phyloP scores from a whole-genome alignment of 1,140 invertebrate species.

The Camponotus vicinus region DNA sequence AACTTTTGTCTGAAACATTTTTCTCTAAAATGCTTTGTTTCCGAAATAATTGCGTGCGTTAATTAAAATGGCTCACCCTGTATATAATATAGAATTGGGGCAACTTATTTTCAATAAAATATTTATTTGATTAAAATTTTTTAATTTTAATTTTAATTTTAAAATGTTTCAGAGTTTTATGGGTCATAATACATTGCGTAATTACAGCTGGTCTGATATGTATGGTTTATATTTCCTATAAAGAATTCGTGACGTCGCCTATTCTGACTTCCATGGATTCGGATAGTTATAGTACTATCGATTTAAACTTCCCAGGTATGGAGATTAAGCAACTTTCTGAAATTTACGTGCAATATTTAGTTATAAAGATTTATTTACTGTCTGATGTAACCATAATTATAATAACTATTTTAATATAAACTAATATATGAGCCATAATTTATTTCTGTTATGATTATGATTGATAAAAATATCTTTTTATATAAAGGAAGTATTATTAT shows the following conservation, averaged over 20 bases:
- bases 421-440: neutral
- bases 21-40: too few relatives aligned
- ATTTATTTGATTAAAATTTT: too few relatives aligned
- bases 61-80: too few relatives aligned
- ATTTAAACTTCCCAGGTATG: constrained; percentile 76
- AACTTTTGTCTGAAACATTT: too few relatives aligned
- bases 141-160: neutral
- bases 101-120: too few relatives aligned
- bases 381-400: neutral
- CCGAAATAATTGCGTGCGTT: too few relatives aligned
- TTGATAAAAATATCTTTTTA: neutral
- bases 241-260: constrained; percentile 68
- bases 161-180: constrained; percentile 72
- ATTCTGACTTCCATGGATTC: constrained; percentile 73
- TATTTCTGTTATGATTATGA: neutral
- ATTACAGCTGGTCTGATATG: constrained; percentile 63
- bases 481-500: too few relatives aligned
- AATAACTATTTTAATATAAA: neutral
- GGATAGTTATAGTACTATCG: constrained; percentile 70
- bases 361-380: neutral
- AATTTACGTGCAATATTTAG: neutral
- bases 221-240: constrained; percentile 61
- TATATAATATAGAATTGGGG: too few relatives aligned
- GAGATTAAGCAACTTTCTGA: neutral
- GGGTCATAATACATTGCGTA: constrained; percentile 72